A percentile compares a stretch with the other conserved stretches of the same genome.
Conservation (phyloP, 2,113 vertebrate species). For the Gambusia holbrooki region DNA sequence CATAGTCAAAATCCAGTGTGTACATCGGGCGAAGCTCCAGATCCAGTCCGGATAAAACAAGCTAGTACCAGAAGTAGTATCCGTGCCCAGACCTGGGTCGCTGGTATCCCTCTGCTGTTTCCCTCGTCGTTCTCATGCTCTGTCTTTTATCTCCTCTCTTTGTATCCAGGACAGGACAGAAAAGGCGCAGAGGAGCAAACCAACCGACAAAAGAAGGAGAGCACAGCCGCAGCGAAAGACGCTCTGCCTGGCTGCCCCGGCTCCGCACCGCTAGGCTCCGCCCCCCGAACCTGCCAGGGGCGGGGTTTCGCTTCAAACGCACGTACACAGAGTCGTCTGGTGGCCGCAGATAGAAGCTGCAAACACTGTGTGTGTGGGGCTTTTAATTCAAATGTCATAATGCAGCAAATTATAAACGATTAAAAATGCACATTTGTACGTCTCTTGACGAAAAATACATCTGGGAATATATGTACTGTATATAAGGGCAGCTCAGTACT, state of each 20-base stretch:
- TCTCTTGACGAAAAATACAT: no score
- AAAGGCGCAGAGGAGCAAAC: conserved; percentile 1
- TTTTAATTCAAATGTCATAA: not conserved
- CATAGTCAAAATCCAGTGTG: conserved; percentile 62
- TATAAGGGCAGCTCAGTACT: no score
- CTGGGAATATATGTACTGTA: no score
- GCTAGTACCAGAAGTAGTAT: conserved; percentile 18
- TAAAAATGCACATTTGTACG: no score
- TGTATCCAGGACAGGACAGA: conserved; percentile 45
- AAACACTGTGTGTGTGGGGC: not conserved
- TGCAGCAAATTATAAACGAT: not conserved
- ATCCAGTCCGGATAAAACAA: conserved; percentile 29
- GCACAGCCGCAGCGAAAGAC: conserved; percentile 59
- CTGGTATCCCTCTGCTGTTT: conserved; percentile 43
- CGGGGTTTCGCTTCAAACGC: conserved; percentile 53
- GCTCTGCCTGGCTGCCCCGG: conserved; percentile 48
- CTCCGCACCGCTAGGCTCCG: conserved; percentile 53
- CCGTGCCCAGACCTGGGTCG: conserved; percentile 48
- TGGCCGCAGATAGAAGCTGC: conserved; percentile 56
- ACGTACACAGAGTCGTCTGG: conserved; percentile 41
- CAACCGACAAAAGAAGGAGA: conserved; percentile 41
- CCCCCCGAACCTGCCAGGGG: conserved; percentile 58
- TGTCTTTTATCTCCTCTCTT: conserved; percentile 43
- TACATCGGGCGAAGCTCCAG: conserved; percentile 63
- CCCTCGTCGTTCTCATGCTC: conserved; percentile 43